phyloP scores from a whole-genome alignment of 2,888 invertebrate species.

The Oconnorella tubifera region DNA sequence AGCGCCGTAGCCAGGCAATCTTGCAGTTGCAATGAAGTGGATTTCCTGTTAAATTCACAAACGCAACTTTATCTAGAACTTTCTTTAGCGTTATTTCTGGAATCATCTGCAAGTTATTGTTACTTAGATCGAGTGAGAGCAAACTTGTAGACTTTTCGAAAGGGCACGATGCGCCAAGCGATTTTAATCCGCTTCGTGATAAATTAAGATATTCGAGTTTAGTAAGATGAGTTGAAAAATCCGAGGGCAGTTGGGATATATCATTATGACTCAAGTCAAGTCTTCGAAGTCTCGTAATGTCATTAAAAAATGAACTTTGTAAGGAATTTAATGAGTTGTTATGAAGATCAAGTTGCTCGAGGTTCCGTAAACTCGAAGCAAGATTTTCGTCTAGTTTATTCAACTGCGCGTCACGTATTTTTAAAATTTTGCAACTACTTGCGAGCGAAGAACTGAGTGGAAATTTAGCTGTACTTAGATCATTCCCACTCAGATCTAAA shows the following conservation, averaged over 20 bases:
- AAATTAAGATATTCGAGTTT: constrained; percentile 18
- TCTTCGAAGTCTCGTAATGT: constrained; percentile 14
- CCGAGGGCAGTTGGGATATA: constrained; percentile 20
- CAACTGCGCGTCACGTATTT: constrained; percentile 11
- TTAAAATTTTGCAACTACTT: constrained; percentile 8
- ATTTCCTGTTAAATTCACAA: constrained; percentile 21
- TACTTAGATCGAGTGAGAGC: constrained; percentile 18
- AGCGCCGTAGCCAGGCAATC: constrained; percentile 27
- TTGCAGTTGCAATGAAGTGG: constrained; percentile 35
- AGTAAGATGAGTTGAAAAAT: constrained; percentile 10
- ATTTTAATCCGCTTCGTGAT: constrained; percentile 11
- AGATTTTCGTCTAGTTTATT: constrained; percentile 9
- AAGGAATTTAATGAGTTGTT: constrained; percentile 17
- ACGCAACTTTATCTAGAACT: constrained; percentile 5
- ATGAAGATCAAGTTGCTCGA: constrained; percentile 22
- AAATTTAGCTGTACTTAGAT: constrained; percentile 11
- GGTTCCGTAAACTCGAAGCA: constrained; percentile 3
- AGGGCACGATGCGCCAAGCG: constrained; percentile 2
- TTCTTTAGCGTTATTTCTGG: constrained; percentile 7
- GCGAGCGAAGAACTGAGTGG: constrained; percentile 9
- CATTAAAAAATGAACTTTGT: constrained; percentile 15
- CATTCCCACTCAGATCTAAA: constrained; percentile 28
- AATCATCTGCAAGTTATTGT: constrained; percentile 27
- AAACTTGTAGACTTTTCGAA: constrained; percentile 14
- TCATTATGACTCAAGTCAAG: constrained; percentile 23